phyloP scores from a whole-genome alignment of 1,140 invertebrate genomes.

The Drosophila willistoni region DNA sequence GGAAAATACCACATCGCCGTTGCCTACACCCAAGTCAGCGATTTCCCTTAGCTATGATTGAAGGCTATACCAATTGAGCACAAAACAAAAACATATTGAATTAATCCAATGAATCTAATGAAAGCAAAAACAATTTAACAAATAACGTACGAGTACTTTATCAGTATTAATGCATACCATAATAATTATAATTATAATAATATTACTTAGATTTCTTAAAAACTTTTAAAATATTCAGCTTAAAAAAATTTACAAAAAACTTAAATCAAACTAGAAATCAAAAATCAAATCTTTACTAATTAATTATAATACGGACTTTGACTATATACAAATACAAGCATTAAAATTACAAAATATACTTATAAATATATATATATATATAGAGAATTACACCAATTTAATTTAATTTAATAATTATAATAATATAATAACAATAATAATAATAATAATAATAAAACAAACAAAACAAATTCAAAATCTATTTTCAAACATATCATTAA shows the following conservation, averaged over 20 bases:
- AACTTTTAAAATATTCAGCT: conserved; percentile 21
- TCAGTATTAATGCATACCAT: conserved; percentile 34
- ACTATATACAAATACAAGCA: conserved; percentile 7
- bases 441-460: conserved; percentile 5
- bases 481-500: conserved; percentile 69
- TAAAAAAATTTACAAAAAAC: conserved; percentile 3
- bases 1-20: conserved; percentile 84
- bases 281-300: conserved; percentile 36
- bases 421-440: conserved; percentile 2
- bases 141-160: conserved; percentile 10
- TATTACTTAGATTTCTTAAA: conserved; percentile 28
- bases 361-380: not conserved
- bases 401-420: conserved; percentile 16
- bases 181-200: conserved; percentile 22
- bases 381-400: conserved; percentile 10
- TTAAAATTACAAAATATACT: conserved; percentile 8
- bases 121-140: not conserved
- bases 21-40: conserved; percentile 76
- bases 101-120: not conserved
- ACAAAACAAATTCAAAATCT: conserved; percentile 4
- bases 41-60: conserved; percentile 71
- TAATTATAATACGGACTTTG: conserved; percentile 29
- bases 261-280: conserved; percentile 27
- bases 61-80: not conserved
- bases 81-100: not conserved